These are phyloP conservation scores for Tauraco erythrolophus DNA, from an alignment of 2,113 vertebrate species.

Conservation along the genomic window DNA sequence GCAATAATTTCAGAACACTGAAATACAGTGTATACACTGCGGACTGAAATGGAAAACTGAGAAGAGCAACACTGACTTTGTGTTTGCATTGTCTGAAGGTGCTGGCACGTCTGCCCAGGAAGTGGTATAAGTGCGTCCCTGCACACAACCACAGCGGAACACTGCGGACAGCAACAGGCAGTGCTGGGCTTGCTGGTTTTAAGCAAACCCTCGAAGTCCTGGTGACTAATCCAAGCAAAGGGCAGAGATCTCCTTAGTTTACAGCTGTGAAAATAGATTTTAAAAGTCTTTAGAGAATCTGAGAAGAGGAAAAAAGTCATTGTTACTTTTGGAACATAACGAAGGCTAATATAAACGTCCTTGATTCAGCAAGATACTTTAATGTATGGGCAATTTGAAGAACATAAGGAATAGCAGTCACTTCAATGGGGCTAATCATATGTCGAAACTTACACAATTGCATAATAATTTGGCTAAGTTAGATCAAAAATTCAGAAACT, in stretches of 20 bases:
- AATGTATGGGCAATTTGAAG: not conserved
- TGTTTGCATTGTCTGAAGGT: accelerated
- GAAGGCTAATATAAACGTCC: not conserved
- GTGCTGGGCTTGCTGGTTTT: not conserved
- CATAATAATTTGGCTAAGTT: not conserved
- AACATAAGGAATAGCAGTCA: not conserved
- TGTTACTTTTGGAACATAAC: not conserved
- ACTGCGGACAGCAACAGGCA: accelerated
- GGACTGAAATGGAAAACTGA: not conserved
- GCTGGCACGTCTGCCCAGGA: not conserved
- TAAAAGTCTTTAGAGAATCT: not conserved
- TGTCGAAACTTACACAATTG: not conserved
- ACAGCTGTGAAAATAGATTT: conserved; percentile 24
- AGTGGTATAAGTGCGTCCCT: accelerated
- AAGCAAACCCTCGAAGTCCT: not conserved
- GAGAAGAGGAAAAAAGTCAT: not conserved
- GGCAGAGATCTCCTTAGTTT: not conserved
- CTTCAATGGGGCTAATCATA: not conserved
- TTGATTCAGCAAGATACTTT: not conserved
- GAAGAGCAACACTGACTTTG: not conserved
- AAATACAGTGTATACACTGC: accelerated
- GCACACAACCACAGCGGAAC: accelerated
- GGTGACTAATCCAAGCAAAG: not conserved
- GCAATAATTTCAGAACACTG: not conserved
- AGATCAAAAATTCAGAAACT: not conserved